A percentile compares a stretch with the other conserved stretches of the same genome.
Conservation (phyloP, 2,888 invertebrate genomes). For the Azorinus chamasolen region DNA sequence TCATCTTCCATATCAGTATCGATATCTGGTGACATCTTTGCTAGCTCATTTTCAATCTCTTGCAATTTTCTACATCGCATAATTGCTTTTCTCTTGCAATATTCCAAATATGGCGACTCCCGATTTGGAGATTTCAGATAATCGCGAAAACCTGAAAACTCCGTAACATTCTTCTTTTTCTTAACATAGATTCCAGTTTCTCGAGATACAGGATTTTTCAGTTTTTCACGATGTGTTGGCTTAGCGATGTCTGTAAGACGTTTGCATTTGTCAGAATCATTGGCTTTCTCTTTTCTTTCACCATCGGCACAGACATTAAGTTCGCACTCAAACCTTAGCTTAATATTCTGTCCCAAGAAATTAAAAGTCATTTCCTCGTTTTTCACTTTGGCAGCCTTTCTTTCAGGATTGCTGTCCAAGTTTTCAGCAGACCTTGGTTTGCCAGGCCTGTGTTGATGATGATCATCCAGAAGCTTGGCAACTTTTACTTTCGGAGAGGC, state of each 20-base stretch:
- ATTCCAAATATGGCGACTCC: conserved; percentile 47
- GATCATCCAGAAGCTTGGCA: not conserved
- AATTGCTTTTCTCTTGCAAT: conserved; percentile 32
- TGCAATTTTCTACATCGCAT: too few species aligned
- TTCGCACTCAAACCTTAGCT: conserved; percentile 30
- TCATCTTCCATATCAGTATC: too few species aligned
- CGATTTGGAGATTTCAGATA: not conserved
- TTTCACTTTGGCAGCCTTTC: too few species aligned
- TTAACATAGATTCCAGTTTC: conserved; percentile 50
- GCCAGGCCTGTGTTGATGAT: too few species aligned
- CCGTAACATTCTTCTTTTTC: conserved; percentile 22
- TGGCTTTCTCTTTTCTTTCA: not conserved
- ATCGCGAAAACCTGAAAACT: not conserved
- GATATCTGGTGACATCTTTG: too few species aligned
- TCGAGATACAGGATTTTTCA: conserved; percentile 30
- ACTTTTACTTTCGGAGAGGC: conserved; percentile 1
- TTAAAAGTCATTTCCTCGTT: conserved; percentile 39
- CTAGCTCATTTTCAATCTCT: too few species aligned
- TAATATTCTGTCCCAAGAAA: conserved; percentile 42
- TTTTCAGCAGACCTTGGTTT: too few species aligned
- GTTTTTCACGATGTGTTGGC: conserved; percentile 12
- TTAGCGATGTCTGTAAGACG: conserved; percentile 14
- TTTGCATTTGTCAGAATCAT: not conserved
- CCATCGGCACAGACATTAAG: not conserved
- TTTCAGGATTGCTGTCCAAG: too few species aligned